Evolutionary conservation across 2,113 vertebrate genomes (phyloP).

Genomic region (Misgurnus anguillicaudatus): DNA sequence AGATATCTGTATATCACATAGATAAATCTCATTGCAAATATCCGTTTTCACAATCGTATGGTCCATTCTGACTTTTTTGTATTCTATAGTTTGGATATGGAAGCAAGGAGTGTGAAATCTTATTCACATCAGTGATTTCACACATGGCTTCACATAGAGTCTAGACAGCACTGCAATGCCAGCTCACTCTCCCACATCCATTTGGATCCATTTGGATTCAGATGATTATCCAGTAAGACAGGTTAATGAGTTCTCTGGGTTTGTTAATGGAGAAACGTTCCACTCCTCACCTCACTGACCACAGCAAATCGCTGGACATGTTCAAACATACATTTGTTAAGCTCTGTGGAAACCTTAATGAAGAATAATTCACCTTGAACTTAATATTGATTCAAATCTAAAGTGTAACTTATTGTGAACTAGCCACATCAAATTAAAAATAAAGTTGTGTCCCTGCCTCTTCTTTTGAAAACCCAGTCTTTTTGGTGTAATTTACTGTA

Average conservation of each 20-base stretch:
- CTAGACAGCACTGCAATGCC: constrained; percentile 6
- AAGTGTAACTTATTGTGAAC: background rate
- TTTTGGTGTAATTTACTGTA: too few relatives aligned
- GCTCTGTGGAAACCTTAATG: background rate
- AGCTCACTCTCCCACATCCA: constrained; percentile 31
- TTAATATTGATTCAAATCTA: background rate
- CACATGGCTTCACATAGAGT: constrained; percentile 14
- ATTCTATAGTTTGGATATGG: background rate
- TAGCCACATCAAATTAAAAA: background rate
- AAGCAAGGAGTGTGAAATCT: background rate
- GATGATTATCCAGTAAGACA: constrained; percentile 35
- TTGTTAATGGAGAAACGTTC: constrained; percentile 27
- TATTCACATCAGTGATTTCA: constrained; percentile 41
- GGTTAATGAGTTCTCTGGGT: constrained; percentile 38
- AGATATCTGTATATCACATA: too few relatives aligned
- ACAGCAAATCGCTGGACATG: constrained; percentile 11
- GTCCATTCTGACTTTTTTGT: background rate
- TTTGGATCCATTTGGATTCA: constrained; percentile 45
- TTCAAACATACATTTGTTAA: constrained; percentile 7
- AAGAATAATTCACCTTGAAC: constrained; percentile 1
- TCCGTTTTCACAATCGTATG: too few relatives aligned
- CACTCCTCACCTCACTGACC: background rate
- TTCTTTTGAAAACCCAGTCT: too few relatives aligned
- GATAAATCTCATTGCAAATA: too few relatives aligned
- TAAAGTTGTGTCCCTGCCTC: too few relatives aligned